Evolutionary conservation across 2,797 vertebrate genomes (phyloP).

Genomic region (Acanthopagrus latus): DNA sequence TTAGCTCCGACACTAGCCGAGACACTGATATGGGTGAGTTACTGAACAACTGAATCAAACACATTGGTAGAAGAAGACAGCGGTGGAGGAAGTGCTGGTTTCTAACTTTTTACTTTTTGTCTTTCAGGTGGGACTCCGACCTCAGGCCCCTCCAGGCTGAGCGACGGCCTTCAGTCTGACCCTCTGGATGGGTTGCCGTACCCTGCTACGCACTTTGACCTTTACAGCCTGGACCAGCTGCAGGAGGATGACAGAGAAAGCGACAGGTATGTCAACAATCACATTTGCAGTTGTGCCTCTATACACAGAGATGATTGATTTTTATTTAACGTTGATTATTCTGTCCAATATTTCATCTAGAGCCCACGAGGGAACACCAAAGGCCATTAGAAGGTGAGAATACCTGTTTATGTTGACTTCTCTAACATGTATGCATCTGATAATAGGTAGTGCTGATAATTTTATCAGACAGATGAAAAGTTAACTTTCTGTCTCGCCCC

Average conservation of each 20-base stretch:
- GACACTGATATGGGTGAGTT: conserved; percentile 89
- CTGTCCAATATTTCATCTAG: conserved; percentile 74
- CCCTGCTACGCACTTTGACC: conserved; percentile 88
- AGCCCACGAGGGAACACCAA: conserved; percentile 92
- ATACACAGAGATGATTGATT: not conserved
- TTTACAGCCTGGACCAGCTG: conserved; percentile 89
- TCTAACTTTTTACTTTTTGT: not conserved
- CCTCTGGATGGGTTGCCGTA: conserved; percentile 86
- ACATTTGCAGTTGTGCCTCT: not conserved
- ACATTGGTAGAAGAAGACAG: too few species aligned
- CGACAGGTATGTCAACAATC: conserved; percentile 86
- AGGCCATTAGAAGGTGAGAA: conserved; percentile 91
- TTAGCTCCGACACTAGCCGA: conserved; percentile 85
- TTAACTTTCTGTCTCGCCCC: not conserved
- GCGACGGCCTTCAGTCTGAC: conserved; percentile 86
- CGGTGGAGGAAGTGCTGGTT: not conserved
- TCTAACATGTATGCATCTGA: conserved; percentile 1
- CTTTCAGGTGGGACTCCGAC: conserved; percentile 77
- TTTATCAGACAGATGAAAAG: conserved; percentile 11
- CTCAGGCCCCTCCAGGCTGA: conserved; percentile 83
- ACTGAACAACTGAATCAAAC: not conserved
- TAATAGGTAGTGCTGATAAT: not conserved
- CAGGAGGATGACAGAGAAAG: conserved; percentile 94
- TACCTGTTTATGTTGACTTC: not conserved
- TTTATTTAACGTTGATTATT: conserved; percentile 24